Percentiles rank a stretch among this genome's conserved stretches.
These are phyloP conservation scores for Stenoptilia bipunctidactyla DNA, from an alignment of 2,888 invertebrate genomes.

Conservation along the genomic window DNA sequence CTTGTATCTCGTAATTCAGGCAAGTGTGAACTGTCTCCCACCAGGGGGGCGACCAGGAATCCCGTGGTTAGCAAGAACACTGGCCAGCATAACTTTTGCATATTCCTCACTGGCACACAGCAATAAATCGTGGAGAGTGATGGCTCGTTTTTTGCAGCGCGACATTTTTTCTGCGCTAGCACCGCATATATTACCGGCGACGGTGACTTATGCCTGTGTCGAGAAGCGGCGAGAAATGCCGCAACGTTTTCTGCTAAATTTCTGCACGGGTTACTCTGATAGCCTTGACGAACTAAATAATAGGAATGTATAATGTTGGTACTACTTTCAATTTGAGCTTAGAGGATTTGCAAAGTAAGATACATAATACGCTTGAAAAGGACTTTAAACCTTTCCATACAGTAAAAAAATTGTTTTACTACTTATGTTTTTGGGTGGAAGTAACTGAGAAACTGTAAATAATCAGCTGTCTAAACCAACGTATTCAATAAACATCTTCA, in stretches of 20 bases:
- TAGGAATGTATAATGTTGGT: too few relatives aligned
- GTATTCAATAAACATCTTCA: too few relatives aligned
- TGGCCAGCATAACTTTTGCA: constrained; percentile 41
- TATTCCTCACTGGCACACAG: constrained; percentile 45
- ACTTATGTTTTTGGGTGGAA: too few relatives aligned
- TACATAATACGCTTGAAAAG: too few relatives aligned
- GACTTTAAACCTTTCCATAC: too few relatives aligned
- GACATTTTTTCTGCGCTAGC: constrained; percentile 70
- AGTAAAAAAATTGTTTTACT: too few relatives aligned
- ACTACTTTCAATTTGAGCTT: too few relatives aligned
- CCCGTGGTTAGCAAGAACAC: constrained; percentile 33
- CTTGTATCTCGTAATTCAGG: constrained; percentile 49
- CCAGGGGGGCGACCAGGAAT: constrained; percentile 45
- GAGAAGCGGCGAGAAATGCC: constrained; percentile 1
- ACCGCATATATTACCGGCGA: constrained; percentile 51
- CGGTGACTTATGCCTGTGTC: constrained; percentile 21
- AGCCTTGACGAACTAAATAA: too few relatives aligned
- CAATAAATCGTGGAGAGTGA: constrained; percentile 64
- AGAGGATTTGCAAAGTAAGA: too few relatives aligned
- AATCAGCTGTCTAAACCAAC: not conserved
- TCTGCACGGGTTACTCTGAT: too few relatives aligned
- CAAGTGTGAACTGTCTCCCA: constrained; percentile 66
- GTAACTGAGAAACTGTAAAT: not conserved
- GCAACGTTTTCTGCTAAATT: too few relatives aligned
- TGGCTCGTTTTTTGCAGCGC: constrained; percentile 56